Evolutionary conservation across 2,888 invertebrate species (phyloP).

Genomic region (Disparrhopalites patrizii): DNA sequence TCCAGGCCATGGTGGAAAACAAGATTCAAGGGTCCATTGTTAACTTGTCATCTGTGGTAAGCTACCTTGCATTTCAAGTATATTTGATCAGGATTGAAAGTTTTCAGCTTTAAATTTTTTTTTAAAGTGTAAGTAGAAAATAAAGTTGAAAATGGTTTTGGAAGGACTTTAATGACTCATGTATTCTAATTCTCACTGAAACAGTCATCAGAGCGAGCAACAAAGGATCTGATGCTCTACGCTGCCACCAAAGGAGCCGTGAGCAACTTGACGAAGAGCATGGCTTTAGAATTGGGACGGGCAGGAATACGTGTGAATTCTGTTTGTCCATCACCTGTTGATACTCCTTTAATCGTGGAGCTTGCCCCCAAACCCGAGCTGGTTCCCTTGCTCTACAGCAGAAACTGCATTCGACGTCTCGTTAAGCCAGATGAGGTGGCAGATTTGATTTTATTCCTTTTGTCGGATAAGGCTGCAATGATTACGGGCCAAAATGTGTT

Average conservation of each 20-base stretch:
- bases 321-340: conserved; percentile 57
- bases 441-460: conserved; percentile 68
- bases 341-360: conserved; percentile 53
- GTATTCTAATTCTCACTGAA: too few relatives aligned
- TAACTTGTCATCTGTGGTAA: conserved; percentile 54
- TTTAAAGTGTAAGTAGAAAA: neutral
- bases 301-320: conserved; percentile 56
- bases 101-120: neutral
- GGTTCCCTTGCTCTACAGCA: conserved; percentile 64
- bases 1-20: conserved; percentile 52
- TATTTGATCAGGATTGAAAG: neutral
- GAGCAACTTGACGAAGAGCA: conserved; percentile 55
- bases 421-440: conserved; percentile 77
- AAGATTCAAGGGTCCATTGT: conserved; percentile 54
- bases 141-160: neutral
- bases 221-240: conserved; percentile 5
- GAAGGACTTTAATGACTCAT: too few relatives aligned
- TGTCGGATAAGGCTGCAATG: conserved; percentile 56
- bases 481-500: conserved; percentile 38
- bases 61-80: neutral
- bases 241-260: conserved; percentile 54
- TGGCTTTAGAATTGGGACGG: conserved; percentile 56
- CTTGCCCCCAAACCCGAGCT: conserved; percentile 55
- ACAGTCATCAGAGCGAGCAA: neutral
- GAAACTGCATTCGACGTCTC: conserved; percentile 74